Percentiles rank a stretch among this genome's conserved stretches.
These are phyloP conservation scores for Nyctereutes procyonoides DNA, from an alignment of 2,113 vertebrate genomes.

Conservation along the genomic window DNA sequence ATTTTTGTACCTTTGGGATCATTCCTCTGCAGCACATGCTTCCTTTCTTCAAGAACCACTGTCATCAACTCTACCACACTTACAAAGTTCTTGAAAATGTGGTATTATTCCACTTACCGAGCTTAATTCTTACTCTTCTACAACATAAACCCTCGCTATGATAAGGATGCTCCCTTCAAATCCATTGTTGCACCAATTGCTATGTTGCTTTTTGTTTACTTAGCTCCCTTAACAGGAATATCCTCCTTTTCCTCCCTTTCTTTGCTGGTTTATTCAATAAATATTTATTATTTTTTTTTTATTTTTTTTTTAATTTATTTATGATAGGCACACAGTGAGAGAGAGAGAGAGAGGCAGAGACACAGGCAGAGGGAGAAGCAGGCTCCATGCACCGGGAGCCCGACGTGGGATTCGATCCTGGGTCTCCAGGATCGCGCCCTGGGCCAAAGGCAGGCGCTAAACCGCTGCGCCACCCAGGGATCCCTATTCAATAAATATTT, in stretches of 20 bases:
- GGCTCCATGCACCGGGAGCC: too few relatives aligned
- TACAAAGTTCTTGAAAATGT: slow-evolving; percentile 39
- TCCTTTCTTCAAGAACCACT: neutral
- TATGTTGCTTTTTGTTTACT: slow-evolving; percentile 42
- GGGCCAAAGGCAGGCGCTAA: too few relatives aligned
- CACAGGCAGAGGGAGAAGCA: too few relatives aligned
- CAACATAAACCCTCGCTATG: slow-evolving; percentile 24
- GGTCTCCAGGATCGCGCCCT: too few relatives aligned
- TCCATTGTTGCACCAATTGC: neutral
- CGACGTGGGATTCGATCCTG: too few relatives aligned
- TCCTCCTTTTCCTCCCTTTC: neutral
- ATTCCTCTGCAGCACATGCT: slow-evolving; percentile 32
- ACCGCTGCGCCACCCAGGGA: too few relatives aligned
- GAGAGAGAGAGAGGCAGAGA: too few relatives aligned
- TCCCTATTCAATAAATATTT: slow-evolving; percentile 55
- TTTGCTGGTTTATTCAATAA: slow-evolving; percentile 18
- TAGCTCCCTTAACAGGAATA: neutral
- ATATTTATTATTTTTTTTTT: too few relatives aligned
- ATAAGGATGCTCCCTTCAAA: slow-evolving; percentile 12
- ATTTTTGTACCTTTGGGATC: neutral
- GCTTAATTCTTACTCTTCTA: slow-evolving; percentile 13
- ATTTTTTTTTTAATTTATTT: too few relatives aligned
- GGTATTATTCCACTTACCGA: neutral
- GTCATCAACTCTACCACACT: neutral
- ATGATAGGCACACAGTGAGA: too few relatives aligned